Evolutionary conservation across 2,113 vertebrate species (phyloP).

Genomic region (Diadophis punctatus): DNA sequence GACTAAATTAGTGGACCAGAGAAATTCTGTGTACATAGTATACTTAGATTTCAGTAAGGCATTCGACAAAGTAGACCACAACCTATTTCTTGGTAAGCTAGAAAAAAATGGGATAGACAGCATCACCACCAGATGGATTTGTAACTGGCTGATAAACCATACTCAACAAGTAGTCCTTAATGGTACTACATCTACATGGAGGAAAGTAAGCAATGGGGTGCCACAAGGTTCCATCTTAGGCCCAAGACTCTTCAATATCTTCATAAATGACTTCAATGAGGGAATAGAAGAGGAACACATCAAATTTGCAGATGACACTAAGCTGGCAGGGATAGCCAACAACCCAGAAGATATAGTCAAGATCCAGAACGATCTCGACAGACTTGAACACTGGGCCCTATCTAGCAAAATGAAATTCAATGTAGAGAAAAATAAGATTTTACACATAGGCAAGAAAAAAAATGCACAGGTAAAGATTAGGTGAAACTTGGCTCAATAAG

Average conservation of each 20-base stretch:
- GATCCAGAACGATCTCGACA: not conserved
- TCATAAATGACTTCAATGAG: not conserved
- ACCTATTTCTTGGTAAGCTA: not conserved
- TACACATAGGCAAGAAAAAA: not conserved
- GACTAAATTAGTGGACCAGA: not conserved
- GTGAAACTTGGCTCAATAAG: no score
- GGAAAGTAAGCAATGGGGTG: not conserved
- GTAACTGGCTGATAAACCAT: not conserved
- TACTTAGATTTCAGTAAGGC: not conserved
- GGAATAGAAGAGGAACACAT: not conserved
- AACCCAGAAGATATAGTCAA: not conserved
- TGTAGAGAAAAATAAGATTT: not conserved
- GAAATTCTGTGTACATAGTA: not conserved
- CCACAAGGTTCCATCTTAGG: not conserved
- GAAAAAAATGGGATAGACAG: not conserved
- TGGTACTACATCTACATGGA: not conserved
- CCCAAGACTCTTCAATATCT: not conserved
- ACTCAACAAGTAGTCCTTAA: not conserved
- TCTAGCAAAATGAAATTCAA: not conserved
- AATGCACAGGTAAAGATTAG: no score
- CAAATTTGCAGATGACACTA: not conserved
- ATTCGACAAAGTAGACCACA: not conserved
- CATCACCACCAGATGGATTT: not conserved
- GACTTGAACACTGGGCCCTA: not conserved
- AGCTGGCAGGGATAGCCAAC: not conserved